A percentile compares a stretch with the other conserved stretches of the same genome.
Conservation (phyloP, 2,888 invertebrate species). For the Beris morrisii region DNA sequence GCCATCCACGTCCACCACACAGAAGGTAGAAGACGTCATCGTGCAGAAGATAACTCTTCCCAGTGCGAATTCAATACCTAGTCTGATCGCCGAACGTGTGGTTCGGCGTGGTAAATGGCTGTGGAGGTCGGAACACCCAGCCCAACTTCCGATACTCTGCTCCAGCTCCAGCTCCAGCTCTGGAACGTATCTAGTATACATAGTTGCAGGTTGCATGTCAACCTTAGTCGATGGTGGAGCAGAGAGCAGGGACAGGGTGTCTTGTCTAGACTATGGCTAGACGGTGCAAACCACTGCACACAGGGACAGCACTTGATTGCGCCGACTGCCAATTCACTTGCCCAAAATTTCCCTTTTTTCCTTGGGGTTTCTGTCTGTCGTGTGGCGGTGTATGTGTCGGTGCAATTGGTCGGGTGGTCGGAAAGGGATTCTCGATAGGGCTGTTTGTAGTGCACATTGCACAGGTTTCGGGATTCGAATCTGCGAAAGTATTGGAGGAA, state of each 20-base stretch:
- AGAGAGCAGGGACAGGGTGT: conserved; percentile 41
- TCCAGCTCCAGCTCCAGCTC: not conserved
- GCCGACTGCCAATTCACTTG: conserved; percentile 21
- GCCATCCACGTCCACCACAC: too few species aligned
- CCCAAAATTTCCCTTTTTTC: conserved; percentile 8
- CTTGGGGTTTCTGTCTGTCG: conserved; percentile 3
- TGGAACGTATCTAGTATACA: conserved; percentile 10
- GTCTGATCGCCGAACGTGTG: too few species aligned
- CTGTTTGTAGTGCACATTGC: not conserved
- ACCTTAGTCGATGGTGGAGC: conserved; percentile 1
- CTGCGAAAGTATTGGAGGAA: not conserved
- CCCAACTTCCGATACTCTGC: conserved; percentile 3
- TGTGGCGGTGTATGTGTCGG: not conserved
- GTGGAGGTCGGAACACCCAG: not conserved
- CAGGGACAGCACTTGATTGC: conserved; percentile 24
- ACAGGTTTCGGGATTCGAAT: not conserved
- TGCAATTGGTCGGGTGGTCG: not conserved
- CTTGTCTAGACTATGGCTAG: conserved; percentile 45
- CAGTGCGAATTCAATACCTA: too few species aligned
- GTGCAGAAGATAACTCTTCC: too few species aligned
- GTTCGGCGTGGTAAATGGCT: too few species aligned
- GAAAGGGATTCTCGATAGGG: too few species aligned
- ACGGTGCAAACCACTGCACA: conserved; percentile 44
- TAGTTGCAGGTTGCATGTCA: conserved; percentile 18
- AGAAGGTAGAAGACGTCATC: too few species aligned